Percentiles rank a stretch among this genome's conserved stretches.
Evolutionary conservation across 2,797 vertebrate species (phyloP).

Genomic region (Acanthopagrus latus): DNA sequence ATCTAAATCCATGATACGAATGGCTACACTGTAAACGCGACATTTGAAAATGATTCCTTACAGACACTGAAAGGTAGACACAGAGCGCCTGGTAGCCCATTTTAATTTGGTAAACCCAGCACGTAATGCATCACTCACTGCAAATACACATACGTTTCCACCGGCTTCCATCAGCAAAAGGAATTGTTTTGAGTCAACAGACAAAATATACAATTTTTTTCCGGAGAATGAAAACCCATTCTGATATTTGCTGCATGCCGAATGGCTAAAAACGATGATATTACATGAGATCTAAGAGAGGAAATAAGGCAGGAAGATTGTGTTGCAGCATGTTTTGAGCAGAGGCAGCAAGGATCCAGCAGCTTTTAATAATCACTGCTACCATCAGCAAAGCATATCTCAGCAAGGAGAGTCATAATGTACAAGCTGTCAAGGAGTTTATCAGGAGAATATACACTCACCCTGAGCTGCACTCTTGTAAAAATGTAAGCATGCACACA

Average conservation of each 20-base stretch:
- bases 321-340: conserved; percentile 42
- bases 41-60: conserved; percentile 11
- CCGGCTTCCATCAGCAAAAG: neutral
- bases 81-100: neutral
- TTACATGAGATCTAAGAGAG: conserved; percentile 9
- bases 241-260: conserved; percentile 20
- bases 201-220: conserved; percentile 50
- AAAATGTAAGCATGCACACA: conserved; percentile 32
- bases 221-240: conserved; percentile 56
- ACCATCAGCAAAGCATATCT: conserved; percentile 76
- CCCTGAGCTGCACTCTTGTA: conserved; percentile 36
- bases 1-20: neutral
- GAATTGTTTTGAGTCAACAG: conserved; percentile 1
- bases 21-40: no score
- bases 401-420: conserved; percentile 63
- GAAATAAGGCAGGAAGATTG: conserved; percentile 23
- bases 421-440: conserved; percentile 75
- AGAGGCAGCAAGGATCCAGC: conserved; percentile 58
- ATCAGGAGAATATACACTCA: conserved; percentile 67
- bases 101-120: conserved; percentile 2
- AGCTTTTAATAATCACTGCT: conserved; percentile 76
- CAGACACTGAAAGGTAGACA: neutral
- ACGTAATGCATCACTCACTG: neutral
- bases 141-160: neutral
- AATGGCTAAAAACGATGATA: conserved; percentile 24